A percentile compares a stretch with the other conserved stretches of the same genome.
Conservation (phyloP, 2,113 vertebrate species). For the Sylvilagus bachmani region DNA sequence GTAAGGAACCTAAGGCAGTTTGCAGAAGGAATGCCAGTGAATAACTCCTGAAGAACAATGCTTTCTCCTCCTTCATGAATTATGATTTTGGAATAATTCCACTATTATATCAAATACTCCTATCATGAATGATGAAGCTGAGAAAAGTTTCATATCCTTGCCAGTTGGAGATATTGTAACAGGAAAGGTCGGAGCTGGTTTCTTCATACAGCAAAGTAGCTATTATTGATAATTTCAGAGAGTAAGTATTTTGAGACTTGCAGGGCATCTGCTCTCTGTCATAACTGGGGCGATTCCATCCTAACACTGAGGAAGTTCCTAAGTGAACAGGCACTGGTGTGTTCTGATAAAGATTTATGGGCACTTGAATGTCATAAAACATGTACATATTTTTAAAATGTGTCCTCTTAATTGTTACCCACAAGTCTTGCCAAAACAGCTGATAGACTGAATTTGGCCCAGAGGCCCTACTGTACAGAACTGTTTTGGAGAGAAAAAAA, state of each 20-base stretch:
- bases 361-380: neutral
- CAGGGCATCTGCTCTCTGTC: neutral
- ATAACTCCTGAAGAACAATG: neutral
- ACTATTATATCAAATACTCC: neutral
- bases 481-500: neutral
- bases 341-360: neutral
- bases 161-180: neutral
- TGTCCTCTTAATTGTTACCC: neutral
- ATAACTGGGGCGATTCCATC: too few relatives aligned
- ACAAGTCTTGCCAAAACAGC: neutral
- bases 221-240: neutral
- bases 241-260: neutral
- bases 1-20: neutral
- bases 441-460: neutral
- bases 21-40: neutral
- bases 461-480: neutral
- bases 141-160: neutral
- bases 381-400: neutral
- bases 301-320: neutral
- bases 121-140: neutral
- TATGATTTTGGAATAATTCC: conserved; percentile 4
- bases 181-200: neutral
- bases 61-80: neutral
- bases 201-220: neutral
- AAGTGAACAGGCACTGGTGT: neutral